Percentiles rank a stretch among this genome's conserved stretches.
These are phyloP conservation scores for Gymnarchus niloticus DNA, from an alignment of 2,113 vertebrate genomes.

Conservation along the genomic window DNA sequence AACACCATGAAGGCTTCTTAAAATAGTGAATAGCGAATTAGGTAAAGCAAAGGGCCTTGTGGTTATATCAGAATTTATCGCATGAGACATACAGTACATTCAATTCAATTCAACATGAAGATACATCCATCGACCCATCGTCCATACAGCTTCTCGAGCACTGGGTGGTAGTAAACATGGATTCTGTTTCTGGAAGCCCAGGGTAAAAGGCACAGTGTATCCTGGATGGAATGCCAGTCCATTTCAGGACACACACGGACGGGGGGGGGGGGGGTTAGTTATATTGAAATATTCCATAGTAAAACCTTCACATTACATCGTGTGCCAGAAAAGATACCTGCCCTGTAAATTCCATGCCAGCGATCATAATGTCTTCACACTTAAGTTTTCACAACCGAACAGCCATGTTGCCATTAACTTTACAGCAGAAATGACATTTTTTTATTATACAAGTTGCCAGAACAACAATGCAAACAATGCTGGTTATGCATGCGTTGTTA, in stretches of 20 bases:
- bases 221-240: neutral
- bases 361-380: neutral
- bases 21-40: neutral
- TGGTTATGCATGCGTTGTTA: neutral
- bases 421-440: neutral
- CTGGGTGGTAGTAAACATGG: neutral
- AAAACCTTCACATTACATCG: neutral
- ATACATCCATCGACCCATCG: neutral
- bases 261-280: too few relatives aligned
- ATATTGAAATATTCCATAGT: neutral
- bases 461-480: neutral
- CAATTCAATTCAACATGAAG: too few relatives aligned
- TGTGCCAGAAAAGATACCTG: neutral
- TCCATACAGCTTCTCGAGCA: neutral
- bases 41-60: neutral
- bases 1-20: neutral
- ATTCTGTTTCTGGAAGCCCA: neutral
- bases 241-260: neutral
- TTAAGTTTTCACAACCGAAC: neutral
- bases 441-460: neutral
- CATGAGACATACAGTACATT: neutral
- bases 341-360: neutral
- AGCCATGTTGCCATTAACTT: neutral
- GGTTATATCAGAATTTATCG: neutral
- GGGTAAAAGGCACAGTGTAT: too few relatives aligned